Evolutionary conservation across 2,888 invertebrate genomes (phyloP), one percentile per base, ranked within the genome.

Genomic region (Conomelus anceps): DNA sequence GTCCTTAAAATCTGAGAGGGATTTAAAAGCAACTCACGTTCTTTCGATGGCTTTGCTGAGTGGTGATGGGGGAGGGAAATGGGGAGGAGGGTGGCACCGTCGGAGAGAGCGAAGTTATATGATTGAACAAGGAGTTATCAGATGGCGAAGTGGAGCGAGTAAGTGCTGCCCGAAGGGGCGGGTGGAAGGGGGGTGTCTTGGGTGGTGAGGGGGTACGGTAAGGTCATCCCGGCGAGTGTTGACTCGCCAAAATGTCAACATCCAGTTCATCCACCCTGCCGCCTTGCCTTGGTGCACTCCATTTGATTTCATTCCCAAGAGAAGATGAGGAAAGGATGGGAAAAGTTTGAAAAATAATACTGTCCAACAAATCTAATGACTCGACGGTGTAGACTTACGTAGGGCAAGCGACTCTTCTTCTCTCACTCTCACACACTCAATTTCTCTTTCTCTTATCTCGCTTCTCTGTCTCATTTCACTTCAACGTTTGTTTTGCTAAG

Each of bases 321-420:
- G 88, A 89, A 63, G 63, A 7, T 9, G 34, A 20, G n/a, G 63
- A n/a, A n/a, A n/a, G n/a, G n/a, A n/a, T 17, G 90, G 89, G 89
- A 85, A 89, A 89, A 89, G 86, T 90, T 90, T 90, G 90, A 90
- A 90, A 90, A 90, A 90, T 90, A 90, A 90, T 90, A 90, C 90
- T 90, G 86, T 22, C 86, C 86, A n/a, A 29, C 63, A 29, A 86
- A 86, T 29, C 24, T 86, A 86, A 86, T 86, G 86, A 86, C 86
- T 86, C 86, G 86, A 24, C 86, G 85, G 86, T 86, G 86, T 86
- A 86, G 86, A 26, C 29, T 86, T 86, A 86, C 86, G 63, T 63
- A n/a, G 63, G 63, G 63, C 63, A 63, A 26, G 6, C 26, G n/a
- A n/a, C 11, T 26, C 26, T 26, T 26, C 26, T 26, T 26, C 63